Base-by-base conservation (phyloP, 2,888 invertebrate genomes). In the Cephus nigrinus region DNA sequence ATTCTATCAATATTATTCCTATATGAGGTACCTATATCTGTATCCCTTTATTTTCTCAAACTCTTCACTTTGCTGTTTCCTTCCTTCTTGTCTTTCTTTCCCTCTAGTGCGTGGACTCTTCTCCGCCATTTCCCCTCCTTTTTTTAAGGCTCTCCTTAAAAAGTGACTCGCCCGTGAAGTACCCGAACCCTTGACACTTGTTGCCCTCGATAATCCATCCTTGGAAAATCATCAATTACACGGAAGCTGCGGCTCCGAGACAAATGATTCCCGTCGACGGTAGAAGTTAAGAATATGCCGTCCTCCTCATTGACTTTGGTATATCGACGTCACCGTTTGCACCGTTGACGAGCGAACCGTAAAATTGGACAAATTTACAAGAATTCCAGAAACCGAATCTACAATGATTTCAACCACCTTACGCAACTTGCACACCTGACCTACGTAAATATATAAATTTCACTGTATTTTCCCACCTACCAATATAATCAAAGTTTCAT, bases 141-240 rank as follows among this genome's bases (percentile, higher is more conserved):
- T 55, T 55, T 23, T 55, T 5, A 23, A 9, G 55, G 9, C 55
- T 9, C 55, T 23, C 55, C 55, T 23, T 23, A 55, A 55, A 23
- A 55, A 55, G 1, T 23, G 55, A 55, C 23, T 55, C 55, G 55
- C 23, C 15, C 55, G 23, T 9, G 9, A 55, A 23, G 4, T 55
- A 23, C 9, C 23, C 79, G 80, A 79, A 78, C 79, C 78, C 76
- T 76, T 79, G 77, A 79, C 82, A 82, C 83, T 84, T 83, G 82
- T 82, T 83, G 82, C 81, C 81, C 78, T 30, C 74, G 33, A 77
- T 72, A 80, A 81, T 83, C 84, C 78, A 84, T 81, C 81, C 72
- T 79, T 12, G 77, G 78, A 79, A 55, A 55, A 55, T 55, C 76
- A 73, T 76, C 69, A 55, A 78, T 78, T 73, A 76, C 74, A 74